phyloP scores from a whole-genome alignment of 2,113 vertebrate species.

The Pica pica region DNA sequence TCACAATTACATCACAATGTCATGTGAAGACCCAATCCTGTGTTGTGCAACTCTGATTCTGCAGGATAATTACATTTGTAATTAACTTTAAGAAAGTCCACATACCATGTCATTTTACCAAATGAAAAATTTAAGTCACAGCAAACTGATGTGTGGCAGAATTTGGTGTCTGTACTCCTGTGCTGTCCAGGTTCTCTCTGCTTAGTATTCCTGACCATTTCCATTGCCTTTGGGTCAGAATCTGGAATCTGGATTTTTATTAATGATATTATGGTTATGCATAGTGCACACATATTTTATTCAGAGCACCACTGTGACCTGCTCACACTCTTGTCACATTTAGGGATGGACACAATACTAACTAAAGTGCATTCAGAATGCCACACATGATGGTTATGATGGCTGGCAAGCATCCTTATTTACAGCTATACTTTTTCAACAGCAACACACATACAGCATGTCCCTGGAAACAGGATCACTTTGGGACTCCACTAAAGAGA shows the following conservation, averaged over 20 bases:
- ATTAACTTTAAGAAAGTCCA: not conserved
- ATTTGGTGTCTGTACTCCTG: not conserved
- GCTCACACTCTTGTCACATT: not conserved
- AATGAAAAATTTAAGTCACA: not conserved
- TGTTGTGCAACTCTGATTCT: not conserved
- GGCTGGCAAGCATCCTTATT: not conserved
- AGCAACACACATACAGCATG: not conserved
- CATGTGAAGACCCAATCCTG: not conserved
- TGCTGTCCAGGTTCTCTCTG: not conserved
- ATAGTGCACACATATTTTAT: not conserved
- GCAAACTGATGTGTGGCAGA: not conserved
- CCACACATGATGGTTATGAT: not conserved
- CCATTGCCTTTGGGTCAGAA: not conserved
- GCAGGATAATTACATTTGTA: not conserved
- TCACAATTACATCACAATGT: not conserved
- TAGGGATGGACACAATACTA: not conserved
- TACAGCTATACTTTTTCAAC: not conserved
- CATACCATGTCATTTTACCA: accelerated
- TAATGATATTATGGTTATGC: not conserved
- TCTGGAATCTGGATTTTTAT: not conserved
- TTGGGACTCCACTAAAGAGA: not conserved
- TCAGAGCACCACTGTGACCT: not conserved
- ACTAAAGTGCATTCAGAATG: not conserved
- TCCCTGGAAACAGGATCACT: not conserved
- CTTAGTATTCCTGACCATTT: not conserved